These are phyloP conservation scores for Bicyclus anynana DNA, from an alignment of 1,140 invertebrate genomes.

Conservation along the genomic window DNA sequence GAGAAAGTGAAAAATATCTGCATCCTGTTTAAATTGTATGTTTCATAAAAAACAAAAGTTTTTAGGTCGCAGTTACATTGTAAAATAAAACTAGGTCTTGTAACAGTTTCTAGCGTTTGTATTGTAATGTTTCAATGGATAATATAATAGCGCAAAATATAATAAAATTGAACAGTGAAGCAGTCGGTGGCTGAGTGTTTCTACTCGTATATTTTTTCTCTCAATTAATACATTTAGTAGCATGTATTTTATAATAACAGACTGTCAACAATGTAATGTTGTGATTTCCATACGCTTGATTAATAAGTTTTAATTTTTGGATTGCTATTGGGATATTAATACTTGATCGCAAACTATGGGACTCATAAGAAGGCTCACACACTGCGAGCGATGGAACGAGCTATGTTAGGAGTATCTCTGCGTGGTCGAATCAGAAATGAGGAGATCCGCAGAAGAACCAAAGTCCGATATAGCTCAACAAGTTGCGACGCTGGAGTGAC, in stretches of 20 bases:
- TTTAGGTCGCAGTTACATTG: conserved; percentile 12
- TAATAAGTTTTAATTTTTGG: too few relatives aligned
- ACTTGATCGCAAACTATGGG: too few relatives aligned
- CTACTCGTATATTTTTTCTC: background rate
- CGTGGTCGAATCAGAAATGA: too few relatives aligned
- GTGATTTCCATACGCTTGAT: too few relatives aligned
- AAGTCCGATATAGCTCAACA: too few relatives aligned
- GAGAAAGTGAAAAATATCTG: conserved; percentile 9
- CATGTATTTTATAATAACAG: background rate
- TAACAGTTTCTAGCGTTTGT: conserved; percentile 18
- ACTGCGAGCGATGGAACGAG: too few relatives aligned
- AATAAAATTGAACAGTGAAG: background rate
- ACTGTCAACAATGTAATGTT: too few relatives aligned
- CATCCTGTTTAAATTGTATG: conserved; percentile 13
- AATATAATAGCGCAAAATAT: conserved; percentile 1
- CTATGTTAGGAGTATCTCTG: too few relatives aligned
- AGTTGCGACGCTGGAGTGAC: too few relatives aligned
- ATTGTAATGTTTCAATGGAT: conserved; percentile 12
- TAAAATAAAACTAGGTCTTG: conserved; percentile 19
- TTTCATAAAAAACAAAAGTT: conserved; percentile 19
- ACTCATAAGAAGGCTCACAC: too few relatives aligned
- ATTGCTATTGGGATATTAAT: too few relatives aligned
- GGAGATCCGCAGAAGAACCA: too few relatives aligned
- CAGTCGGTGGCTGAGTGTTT: background rate
- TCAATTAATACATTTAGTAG: background rate